Base-by-base conservation (phyloP, 30 jellyfish, hydroid and myxozoan genomes). In the Turritopsis dohrnii region DNA sequence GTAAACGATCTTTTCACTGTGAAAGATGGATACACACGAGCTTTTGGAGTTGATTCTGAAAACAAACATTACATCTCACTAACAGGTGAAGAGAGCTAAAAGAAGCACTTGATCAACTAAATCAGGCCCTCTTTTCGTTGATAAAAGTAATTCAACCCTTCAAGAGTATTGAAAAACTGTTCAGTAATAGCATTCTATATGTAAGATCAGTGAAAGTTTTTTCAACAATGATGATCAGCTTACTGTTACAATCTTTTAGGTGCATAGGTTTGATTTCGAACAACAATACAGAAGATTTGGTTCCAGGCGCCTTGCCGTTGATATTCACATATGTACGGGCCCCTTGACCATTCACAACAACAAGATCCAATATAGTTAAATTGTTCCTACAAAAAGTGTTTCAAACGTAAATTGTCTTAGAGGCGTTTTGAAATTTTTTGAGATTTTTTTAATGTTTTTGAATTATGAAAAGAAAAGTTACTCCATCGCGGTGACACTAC, bases 1-100 rank as follows among this genome's bases (percentile, higher is more conserved):
- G 99, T 88, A 80, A 94, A 94, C 16, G 97, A 86, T 65, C 99
- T 80, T 81, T 94, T 94, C 81, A 94, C 99, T 28, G 99, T 94
- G 85, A 94, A 94, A 4, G 99, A 94, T 8, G 99, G 99, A 84
- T 80, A 94, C 53, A 90, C 90, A 21, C 99, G 90, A 21, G 99
- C 99, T 81, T 88, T 94, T 21, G 99, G 93, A 23, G 99, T 94
- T 21, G 97, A 84, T 76, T 94, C 99, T 94, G 13, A 41, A 41
- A 13, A 41, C 60, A 41, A n/a, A n/a, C n/a, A n/a, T n/a, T n/a
- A n/a, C n/a, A n/a, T n/a, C n/a, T n/a, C n/a, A n/a, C n/a, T n/a
- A n/a, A n/a, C n/a, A n/a, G n/a, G n/a, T n/a, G n/a, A n/a, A n/a
- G n/a, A n/a, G n/a, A n/a, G n/a, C n/a, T n/a, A n/a, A n/a, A n/a